phyloP scores from a whole-genome alignment of 2,888 invertebrate species.

The Gastrophysa polygoni region DNA sequence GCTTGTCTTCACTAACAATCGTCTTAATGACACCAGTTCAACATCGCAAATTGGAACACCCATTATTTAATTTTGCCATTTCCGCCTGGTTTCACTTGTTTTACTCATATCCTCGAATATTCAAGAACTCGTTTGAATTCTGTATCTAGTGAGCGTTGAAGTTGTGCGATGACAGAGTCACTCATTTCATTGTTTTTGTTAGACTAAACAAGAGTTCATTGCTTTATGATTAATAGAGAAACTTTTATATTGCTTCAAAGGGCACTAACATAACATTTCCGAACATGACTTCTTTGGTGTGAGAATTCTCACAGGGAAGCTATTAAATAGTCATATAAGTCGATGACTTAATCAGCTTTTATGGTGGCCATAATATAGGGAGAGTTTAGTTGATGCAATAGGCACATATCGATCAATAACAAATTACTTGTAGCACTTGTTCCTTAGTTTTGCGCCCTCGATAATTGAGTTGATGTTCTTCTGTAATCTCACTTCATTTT shows the following conservation, averaged over 20 bases:
- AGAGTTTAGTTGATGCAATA: too few species aligned
- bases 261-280: neutral
- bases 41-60: neutral
- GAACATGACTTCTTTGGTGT: neutral
- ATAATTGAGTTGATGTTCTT: too few species aligned
- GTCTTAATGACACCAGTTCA: neutral
- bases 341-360: neutral
- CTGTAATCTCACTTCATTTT: too few species aligned
- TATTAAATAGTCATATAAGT: neutral
- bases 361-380: neutral
- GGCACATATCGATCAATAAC: too few species aligned
- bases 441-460: too few species aligned
- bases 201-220: conserved; percentile 1
- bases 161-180: neutral
- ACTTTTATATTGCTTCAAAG: neutral
- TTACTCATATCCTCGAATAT: neutral
- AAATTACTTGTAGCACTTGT: too few species aligned
- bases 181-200: neutral
- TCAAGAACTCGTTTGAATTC: neutral
- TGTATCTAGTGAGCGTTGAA: neutral
- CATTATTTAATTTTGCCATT: neutral
- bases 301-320: neutral
- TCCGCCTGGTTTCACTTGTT: neutral
- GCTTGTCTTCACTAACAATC: neutral
- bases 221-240: neutral